These are phyloP conservation scores for Hippopotamus amphibius DNA, from an alignment of 2,113 vertebrate species.

Conservation along the genomic window DNA sequence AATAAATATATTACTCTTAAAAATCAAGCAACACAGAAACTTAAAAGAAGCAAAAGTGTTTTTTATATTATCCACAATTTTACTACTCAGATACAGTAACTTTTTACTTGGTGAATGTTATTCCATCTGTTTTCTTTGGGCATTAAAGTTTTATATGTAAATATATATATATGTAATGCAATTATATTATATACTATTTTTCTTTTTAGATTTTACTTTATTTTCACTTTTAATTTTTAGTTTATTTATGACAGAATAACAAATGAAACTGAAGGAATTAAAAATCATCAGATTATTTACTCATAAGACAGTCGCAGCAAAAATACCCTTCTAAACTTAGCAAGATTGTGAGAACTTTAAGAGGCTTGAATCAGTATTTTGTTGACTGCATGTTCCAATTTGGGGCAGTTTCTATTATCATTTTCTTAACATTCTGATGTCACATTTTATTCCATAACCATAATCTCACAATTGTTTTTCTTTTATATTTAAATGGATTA, in stretches of 20 bases:
- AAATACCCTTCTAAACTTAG: conserved; percentile 28
- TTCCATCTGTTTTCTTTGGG: not conserved
- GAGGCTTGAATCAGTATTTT: not conserved
- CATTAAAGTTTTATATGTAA: not conserved
- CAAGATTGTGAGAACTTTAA: not conserved
- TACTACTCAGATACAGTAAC: not conserved
- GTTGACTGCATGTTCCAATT: not conserved
- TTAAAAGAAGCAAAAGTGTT: not conserved
- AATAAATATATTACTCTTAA: not conserved
- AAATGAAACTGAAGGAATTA: not conserved
- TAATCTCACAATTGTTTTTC: not conserved
- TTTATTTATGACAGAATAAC: conserved; percentile 4
- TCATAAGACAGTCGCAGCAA: not conserved
- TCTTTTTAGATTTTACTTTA: not conserved
- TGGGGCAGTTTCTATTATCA: not conserved
- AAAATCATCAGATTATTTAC: not conserved
- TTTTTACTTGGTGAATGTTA: not conserved
- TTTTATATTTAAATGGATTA: conserved; percentile 14
- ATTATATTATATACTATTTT: not conserved
- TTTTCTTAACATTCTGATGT: not conserved
- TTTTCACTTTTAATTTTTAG: not conserved
- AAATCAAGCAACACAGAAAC: not conserved
- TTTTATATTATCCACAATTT: not conserved
- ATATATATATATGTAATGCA: not conserved
- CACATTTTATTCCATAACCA: not conserved